Conservation (phyloP, 2,797 vertebrate species). For the Ispidina lecontei region DNA sequence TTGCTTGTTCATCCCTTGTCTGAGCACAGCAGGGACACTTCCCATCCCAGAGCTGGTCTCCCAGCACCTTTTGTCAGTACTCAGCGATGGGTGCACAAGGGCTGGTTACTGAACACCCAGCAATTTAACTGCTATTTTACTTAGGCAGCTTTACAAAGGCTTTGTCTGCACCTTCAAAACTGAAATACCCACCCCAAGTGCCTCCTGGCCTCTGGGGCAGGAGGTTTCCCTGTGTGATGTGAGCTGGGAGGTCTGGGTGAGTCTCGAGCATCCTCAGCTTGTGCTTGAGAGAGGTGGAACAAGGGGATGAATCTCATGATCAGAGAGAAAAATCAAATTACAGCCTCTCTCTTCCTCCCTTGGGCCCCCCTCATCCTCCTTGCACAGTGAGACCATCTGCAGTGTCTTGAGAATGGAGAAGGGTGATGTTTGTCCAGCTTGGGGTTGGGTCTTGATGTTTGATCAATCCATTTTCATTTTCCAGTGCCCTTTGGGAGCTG, state of each 20-base stretch:
- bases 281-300: neutral
- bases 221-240: neutral
- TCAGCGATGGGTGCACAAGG: neutral
- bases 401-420: neutral
- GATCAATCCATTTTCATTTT: neutral
- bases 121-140: neutral
- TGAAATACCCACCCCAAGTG: too few species aligned
- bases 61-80: neutral
- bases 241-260: neutral
- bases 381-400: neutral
- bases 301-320: neutral
- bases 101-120: neutral
- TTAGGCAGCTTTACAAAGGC: neutral
- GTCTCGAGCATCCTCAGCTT: rapidly evolving
- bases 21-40: rapidly evolving
- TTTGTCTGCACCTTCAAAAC: neutral
- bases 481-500: neutral
- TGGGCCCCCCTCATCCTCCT: too few species aligned
- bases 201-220: neutral
- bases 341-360: neutral
- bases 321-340: neutral
- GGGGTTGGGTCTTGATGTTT: too few species aligned
- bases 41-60: rapidly evolving
- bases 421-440: neutral
- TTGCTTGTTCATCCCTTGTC: neutral